Evolutionary conservation across 2,113 vertebrate species (phyloP).

Genomic region (Vanacampus margaritifer): DNA sequence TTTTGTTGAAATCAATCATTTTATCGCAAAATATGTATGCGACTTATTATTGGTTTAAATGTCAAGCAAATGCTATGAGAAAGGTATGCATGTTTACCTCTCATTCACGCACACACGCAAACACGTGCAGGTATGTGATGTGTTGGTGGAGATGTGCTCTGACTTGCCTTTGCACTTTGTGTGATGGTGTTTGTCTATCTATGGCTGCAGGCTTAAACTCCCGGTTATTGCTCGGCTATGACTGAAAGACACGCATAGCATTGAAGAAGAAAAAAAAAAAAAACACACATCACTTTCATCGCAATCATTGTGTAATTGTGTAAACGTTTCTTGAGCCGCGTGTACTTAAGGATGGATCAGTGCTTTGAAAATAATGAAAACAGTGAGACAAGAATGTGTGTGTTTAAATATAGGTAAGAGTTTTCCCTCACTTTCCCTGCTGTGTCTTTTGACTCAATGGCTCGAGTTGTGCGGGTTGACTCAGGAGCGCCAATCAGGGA

Average conservation of each 20-base stretch:
- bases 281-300: not conserved
- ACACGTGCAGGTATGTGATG: conserved; percentile 28
- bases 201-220: not conserved
- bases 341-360: not conserved
- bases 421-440: not conserved
- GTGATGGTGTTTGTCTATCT: not conserved
- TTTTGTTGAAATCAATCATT: too few relatives aligned
- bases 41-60: too few relatives aligned
- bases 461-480: not conserved
- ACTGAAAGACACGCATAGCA: conserved; percentile 8
- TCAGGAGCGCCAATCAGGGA: not conserved
- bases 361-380: not conserved
- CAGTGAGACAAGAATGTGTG: not conserved
- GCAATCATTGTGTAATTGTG: conserved; percentile 8
- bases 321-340: conserved; percentile 2
- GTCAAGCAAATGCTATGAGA: too few relatives aligned
- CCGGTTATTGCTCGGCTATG: conserved; percentile 5
- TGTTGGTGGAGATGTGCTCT: conserved; percentile 12
- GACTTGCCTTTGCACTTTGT: conserved; percentile 33
- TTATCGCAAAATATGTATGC: too few relatives aligned
- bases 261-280: not conserved
- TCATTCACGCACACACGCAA: too few relatives aligned
- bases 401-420: not conserved
- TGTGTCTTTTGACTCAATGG: not conserved
- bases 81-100: too few relatives aligned